phyloP scores from a whole-genome alignment of 2,113 vertebrate genomes.

The Burhinus bistriatus region DNA sequence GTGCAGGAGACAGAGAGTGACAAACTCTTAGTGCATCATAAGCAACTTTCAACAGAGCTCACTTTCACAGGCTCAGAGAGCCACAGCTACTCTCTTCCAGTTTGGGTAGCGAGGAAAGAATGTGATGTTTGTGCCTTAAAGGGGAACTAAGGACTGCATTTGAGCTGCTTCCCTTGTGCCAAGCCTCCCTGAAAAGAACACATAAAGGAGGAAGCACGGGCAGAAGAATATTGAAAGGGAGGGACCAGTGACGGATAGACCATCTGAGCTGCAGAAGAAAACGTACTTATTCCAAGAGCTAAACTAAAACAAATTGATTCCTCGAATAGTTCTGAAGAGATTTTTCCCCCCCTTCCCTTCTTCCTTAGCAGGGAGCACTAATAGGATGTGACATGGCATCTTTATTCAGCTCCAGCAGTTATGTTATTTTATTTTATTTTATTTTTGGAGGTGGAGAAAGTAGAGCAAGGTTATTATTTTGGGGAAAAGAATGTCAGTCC shows the following conservation, averaged over 20 bases:
- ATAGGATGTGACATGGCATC: not conserved
- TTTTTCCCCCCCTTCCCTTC: not conserved
- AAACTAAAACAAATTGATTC: not conserved
- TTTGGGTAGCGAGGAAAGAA: conserved; percentile 70
- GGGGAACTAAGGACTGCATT: conserved; percentile 57
- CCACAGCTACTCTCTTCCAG: conserved; percentile 48
- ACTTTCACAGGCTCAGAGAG: not conserved
- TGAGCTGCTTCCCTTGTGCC: not conserved
- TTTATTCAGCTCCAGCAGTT: not conserved
- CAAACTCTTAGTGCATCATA: not conserved
- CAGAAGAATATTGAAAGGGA: not conserved
- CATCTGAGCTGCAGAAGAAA: conserved; percentile 49
- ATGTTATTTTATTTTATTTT: not conserved
- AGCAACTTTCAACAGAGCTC: not conserved
- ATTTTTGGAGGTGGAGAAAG: not conserved
- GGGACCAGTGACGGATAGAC: not conserved
- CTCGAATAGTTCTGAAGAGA: not conserved
- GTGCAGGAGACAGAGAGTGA: not conserved
- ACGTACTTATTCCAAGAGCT: conserved; percentile 64
- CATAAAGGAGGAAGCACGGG: not conserved
- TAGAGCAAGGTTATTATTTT: not conserved
- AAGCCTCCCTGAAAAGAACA: not conserved
- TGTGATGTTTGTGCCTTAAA: conserved; percentile 64
- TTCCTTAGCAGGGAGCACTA: not conserved
- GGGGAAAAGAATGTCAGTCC: conserved; percentile 25